These are phyloP conservation scores for Balaeniceps rex DNA, from an alignment of 2,113 vertebrate species.

Conservation along the genomic window DNA sequence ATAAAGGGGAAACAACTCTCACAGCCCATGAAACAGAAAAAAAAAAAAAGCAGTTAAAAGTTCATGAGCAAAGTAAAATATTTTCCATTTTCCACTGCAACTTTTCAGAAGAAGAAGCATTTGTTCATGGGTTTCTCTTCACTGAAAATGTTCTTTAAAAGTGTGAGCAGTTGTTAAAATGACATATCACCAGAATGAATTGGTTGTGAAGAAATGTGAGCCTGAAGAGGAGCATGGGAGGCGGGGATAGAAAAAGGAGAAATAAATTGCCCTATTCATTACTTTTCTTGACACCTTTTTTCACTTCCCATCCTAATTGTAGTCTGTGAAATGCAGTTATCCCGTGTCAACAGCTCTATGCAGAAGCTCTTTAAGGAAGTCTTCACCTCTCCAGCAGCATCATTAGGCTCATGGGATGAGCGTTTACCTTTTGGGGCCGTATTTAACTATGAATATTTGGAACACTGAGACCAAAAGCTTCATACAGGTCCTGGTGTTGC, in stretches of 20 bases:
- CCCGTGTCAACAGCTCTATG: background rate
- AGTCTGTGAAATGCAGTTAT: background rate
- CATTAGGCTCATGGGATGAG: background rate
- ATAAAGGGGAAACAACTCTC: background rate
- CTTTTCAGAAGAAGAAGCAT: background rate
- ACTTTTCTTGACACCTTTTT: background rate
- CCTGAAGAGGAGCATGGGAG: background rate
- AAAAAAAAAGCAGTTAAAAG: background rate
- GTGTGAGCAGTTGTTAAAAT: background rate
- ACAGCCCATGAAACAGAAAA: background rate
- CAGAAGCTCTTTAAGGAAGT: background rate
- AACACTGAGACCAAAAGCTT: background rate
- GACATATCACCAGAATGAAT: background rate
- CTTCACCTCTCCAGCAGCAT: background rate
- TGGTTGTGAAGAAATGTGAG: background rate
- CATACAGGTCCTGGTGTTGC: background rate
- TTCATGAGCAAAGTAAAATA: background rate
- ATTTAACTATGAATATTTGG: background rate
- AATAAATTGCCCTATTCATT: background rate
- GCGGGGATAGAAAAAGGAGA: background rate
- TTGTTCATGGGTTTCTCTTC: background rate
- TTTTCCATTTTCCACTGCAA: background rate
- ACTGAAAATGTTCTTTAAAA: background rate
- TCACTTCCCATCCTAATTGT: background rate
- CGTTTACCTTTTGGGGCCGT: background rate